phyloP scores from a whole-genome alignment of 2,888 invertebrate genomes.

The Eudasyphora cyanicolor region DNA sequence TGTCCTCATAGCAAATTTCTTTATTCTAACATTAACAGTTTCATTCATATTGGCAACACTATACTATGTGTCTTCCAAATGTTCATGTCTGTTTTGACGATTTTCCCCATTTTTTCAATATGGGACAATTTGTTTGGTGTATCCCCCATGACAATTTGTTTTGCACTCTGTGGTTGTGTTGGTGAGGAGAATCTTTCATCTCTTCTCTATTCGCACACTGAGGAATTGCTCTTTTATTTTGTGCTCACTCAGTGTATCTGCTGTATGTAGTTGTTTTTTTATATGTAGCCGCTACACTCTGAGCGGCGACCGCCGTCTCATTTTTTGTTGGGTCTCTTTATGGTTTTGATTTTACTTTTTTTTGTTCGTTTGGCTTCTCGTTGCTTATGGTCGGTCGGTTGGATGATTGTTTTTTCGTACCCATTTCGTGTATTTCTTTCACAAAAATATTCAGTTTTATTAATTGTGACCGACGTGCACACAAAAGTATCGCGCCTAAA shows the following conservation, averaged over 20 bases:
- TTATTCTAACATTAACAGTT: too few species aligned
- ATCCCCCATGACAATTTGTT: neutral
- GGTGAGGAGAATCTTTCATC: too few species aligned
- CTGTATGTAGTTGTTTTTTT: constrained; percentile 22
- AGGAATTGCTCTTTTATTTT: neutral
- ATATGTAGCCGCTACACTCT: too few species aligned
- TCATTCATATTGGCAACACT: too few species aligned
- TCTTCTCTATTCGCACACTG: neutral
- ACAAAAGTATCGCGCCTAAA: constrained; percentile 42
- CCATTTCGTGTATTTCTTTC: constrained; percentile 37
- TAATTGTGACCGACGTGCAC: constrained; percentile 60
- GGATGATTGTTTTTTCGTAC: too few species aligned
- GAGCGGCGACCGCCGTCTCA: neutral
- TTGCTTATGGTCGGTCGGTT: neutral
- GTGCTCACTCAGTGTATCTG: neutral
- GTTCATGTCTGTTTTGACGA: neutral
- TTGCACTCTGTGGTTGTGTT: neutral
- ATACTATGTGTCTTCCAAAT: too few species aligned
- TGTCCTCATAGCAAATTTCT: too few species aligned
- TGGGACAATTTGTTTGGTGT: neutral
- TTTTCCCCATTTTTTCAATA: constrained; percentile 1
- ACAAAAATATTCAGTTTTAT: constrained; percentile 59
- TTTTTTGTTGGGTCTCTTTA: neutral
- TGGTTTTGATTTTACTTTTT: constrained; percentile 24
- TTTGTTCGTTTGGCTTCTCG: constrained; percentile 18